Evolutionary conservation across 2,888 invertebrate species (phyloP), one percentile per base, ranked within the genome.

Genomic region (Zygothrica quintamaculata): DNA sequence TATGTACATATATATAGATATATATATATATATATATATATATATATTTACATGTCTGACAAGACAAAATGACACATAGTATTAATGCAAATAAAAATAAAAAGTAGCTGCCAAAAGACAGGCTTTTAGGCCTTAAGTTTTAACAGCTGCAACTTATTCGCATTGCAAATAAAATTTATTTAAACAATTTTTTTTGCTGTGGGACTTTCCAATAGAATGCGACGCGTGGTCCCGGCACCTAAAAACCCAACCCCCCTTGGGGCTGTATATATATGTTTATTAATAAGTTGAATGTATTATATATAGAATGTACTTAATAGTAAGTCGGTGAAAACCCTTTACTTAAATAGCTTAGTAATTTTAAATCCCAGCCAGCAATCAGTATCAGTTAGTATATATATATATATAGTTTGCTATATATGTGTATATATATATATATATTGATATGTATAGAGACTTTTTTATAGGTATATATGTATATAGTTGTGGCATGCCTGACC

Each of bases 161-260:
- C 18, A 60, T 50, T 46, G 48, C 43, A 56, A 69, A 68, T 48
- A 47, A 1, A 46, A 25, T 18, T 4, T 43, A 3, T 25, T 25
- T 34, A 5, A 34, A 34, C n/a, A 34, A n/a, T 44, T 31, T 43
- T n/a, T 36, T 51, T 26, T 6, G 2, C 7, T 43, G 15, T 58
- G 70, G 71, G 71, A 16, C 43, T 70, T 69, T 69, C 65, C 69
- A 65, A 51, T 16, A 50, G 44, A 43, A 31, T 53, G 39, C n/a
- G 47, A 66, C 31, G 58, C 33, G 33, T 43, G 40, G 29, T 29
- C 1, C 9, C 9, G 1, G 9, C 29, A 5, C 29, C 29, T 5
- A 3, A 5, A 5, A 22, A 22, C 18, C 18, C 18, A 22, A 5
- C 3, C 5, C 18, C 18, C 18, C 18, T 3, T 3, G 2, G 18